Percentiles rank a stretch among this genome's conserved stretches.
Conservation (phyloP, 1,140 invertebrate species). For the Fopius arisanus region DNA sequence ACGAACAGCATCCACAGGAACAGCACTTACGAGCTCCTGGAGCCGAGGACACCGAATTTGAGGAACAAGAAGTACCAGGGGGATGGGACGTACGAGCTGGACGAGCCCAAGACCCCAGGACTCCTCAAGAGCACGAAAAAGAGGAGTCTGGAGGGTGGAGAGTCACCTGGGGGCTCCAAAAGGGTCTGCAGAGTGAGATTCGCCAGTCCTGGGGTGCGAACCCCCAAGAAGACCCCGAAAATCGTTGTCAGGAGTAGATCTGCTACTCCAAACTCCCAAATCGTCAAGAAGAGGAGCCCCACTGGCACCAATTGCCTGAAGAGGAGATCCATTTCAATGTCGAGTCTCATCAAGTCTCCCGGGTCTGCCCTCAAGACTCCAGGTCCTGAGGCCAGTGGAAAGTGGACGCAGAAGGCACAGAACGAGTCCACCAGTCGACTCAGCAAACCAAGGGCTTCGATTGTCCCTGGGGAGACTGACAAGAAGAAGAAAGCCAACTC, state of each 20-base stretch:
- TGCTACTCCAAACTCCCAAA: neutral
- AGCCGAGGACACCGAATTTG: conserved; percentile 28
- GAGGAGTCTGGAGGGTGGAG: conserved; percentile 10
- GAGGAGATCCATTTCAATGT: conserved; percentile 35
- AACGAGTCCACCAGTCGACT: conserved; percentile 34
- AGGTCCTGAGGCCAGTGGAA: conserved; percentile 4
- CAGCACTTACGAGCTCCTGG: conserved; percentile 37
- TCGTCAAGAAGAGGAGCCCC: conserved; percentile 10
- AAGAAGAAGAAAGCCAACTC: conserved; percentile 39
- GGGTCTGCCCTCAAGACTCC: neutral
- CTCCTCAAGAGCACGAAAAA: conserved; percentile 24
- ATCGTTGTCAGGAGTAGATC: conserved; percentile 26
- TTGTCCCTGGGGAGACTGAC: conserved; percentile 28
- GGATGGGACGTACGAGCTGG: conserved; percentile 43
- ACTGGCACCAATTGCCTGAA: neutral
- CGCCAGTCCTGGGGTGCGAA: conserved; percentile 22
- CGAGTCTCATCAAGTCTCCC: neutral
- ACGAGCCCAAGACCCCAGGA: conserved; percentile 41
- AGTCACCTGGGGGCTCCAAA: conserved; percentile 29
- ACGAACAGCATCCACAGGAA: conserved; percentile 16
- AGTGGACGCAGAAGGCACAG: conserved; percentile 30
- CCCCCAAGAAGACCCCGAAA: conserved; percentile 29
- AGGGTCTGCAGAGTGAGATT: conserved; percentile 43
- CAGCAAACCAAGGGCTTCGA: conserved; percentile 36
- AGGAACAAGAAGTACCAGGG: neutral